Conservation (phyloP, 2,113 vertebrate genomes). For the Thymallus thymallus region DNA sequence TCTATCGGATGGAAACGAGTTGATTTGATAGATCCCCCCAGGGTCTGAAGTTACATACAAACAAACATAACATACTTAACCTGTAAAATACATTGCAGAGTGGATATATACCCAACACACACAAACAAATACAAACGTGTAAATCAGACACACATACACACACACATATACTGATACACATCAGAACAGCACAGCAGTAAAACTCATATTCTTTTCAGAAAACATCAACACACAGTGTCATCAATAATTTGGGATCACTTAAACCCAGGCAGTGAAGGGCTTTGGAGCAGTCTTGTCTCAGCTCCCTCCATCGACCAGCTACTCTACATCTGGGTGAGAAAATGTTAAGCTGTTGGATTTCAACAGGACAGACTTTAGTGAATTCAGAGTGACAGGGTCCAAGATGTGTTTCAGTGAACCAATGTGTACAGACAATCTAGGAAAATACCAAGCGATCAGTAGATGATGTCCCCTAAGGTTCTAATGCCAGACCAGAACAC, state of each 20-base stretch:
- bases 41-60: not conserved
- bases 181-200: too few relatives aligned
- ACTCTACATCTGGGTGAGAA: not conserved
- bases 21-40: not conserved
- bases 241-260: not conserved
- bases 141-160: not conserved
- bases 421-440: conserved; percentile 24
- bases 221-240: conserved; percentile 3
- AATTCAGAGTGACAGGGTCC: not conserved
- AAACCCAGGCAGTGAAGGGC: not conserved
- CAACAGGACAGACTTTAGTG: not conserved
- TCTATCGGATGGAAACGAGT: not conserved
- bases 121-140: not conserved
- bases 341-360: not conserved
- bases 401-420: not conserved
- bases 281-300: too few relatives aligned
- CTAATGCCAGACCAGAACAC: conserved; percentile 38
- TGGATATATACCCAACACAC: not conserved
- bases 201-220: too few relatives aligned
- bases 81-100: not conserved
- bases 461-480: conserved; percentile 37
- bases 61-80: conserved; percentile 4
- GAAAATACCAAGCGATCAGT: conserved; percentile 27
- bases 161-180: too few relatives aligned
- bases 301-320: too few relatives aligned